Percentiles rank a stretch among this genome's conserved stretches.
Conservation (phyloP, 2,113 vertebrate species). For the Bettongia penicillata region DNA sequence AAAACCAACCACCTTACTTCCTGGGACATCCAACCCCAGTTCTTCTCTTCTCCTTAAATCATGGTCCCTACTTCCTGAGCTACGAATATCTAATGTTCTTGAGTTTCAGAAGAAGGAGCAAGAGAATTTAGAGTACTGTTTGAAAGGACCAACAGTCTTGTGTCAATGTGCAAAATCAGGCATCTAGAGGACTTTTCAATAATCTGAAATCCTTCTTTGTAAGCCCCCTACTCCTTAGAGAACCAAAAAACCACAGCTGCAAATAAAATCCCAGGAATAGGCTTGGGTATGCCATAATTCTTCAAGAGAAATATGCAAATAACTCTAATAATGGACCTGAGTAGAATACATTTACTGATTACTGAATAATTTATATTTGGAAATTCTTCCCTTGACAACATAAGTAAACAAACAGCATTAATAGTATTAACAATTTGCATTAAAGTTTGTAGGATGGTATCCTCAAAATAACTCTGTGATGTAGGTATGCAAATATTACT, state of each 20-base stretch:
- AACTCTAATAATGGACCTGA: constrained; percentile 30
- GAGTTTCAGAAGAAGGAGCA: background rate
- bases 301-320: background rate
- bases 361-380: constrained; percentile 35
- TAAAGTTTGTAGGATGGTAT: constrained; percentile 23
- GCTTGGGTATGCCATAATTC: background rate
- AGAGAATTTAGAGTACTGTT: background rate
- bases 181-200: background rate
- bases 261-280: background rate
- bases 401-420: background rate
- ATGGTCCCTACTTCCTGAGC: background rate
- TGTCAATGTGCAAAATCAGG: background rate
- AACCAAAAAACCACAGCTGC: background rate
- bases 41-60: background rate
- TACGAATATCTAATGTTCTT: background rate
- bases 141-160: background rate
- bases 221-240: background rate
- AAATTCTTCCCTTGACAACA: constrained; percentile 12
- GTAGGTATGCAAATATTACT: background rate
- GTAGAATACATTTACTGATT: constrained; percentile 28
- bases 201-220: background rate
- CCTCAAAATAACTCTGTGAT: background rate
- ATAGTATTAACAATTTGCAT: background rate
- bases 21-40: background rate
- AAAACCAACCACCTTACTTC: background rate